Evolutionary conservation across 2,113 vertebrate genomes (phyloP).

Genomic region (Connochaetes taurinus): DNA sequence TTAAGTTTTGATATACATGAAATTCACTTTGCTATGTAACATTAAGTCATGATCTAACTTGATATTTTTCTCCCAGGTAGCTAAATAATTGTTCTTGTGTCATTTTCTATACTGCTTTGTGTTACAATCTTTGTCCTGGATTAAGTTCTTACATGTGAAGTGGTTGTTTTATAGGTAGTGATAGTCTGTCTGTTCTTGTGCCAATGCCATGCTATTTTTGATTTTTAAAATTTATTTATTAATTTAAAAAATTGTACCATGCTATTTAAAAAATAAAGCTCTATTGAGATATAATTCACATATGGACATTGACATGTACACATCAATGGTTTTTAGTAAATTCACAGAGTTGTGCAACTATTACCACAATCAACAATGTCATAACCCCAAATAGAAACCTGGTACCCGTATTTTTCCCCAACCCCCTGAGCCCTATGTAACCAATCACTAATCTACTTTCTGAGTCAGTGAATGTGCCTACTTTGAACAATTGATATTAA

Average conservation of each 20-base stretch:
- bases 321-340: not conserved
- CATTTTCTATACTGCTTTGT: not conserved
- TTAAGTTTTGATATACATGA: not conserved
- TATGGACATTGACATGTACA: not conserved
- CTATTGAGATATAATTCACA: not conserved
- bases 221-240: not conserved
- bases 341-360: not conserved
- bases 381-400: not conserved
- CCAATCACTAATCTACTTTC: not conserved
- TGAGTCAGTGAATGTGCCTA: not conserved
- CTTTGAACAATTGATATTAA: not conserved
- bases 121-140: not conserved
- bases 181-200: not conserved
- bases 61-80: not conserved
- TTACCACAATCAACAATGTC: not conserved
- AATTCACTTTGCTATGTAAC: not conserved
- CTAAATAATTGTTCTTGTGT: not conserved
- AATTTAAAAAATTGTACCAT: not conserved
- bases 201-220: not conserved
- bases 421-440: not conserved
- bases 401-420: not conserved
- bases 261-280: not conserved
- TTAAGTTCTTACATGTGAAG: not conserved
- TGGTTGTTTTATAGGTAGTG: not conserved
- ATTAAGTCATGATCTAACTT: not conserved